phyloP scores from a whole-genome alignment of 2,888 invertebrate species.

The Lacanobia wlatinum region DNA sequence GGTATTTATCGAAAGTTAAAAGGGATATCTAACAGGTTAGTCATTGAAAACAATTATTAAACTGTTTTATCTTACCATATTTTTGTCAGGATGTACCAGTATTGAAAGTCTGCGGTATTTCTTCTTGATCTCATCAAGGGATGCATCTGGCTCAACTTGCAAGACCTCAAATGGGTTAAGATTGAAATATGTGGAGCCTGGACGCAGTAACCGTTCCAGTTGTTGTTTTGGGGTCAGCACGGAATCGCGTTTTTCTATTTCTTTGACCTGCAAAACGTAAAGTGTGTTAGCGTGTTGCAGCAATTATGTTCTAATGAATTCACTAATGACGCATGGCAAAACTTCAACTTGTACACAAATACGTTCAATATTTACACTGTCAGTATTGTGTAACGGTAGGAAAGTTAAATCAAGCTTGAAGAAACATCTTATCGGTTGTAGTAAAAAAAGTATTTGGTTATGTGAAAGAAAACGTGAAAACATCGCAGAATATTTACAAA shows the following conservation, averaged over 20 bases:
- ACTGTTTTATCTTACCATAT: slow-evolving; percentile 88
- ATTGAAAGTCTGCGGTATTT: slow-evolving; percentile 99
- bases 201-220: slow-evolving; percentile 98
- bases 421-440: neutral
- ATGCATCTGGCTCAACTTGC: slow-evolving; percentile 97
- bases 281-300: slow-evolving; percentile 6
- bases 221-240: slow-evolving; percentile 99
- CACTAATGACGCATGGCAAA: slow-evolving; percentile 18
- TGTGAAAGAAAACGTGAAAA: neutral
- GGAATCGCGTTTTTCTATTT: slow-evolving; percentile 99
- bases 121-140: slow-evolving; percentile 98
- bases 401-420: slow-evolving; percentile 12
- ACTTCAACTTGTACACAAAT: slow-evolving; percentile 15
- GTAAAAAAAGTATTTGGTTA: neutral
- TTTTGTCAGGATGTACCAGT: slow-evolving; percentile 99
- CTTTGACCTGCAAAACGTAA: slow-evolving; percentile 95
- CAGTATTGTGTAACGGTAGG: slow-evolving; percentile 24
- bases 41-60: slow-evolving; percentile 19
- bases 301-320: slow-evolving; percentile 12
- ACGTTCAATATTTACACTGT: slow-evolving; percentile 29
- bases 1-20: slow-evolving; percentile 16
- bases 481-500: slow-evolving; percentile 35
- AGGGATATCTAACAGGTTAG: slow-evolving; percentile 25
- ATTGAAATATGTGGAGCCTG: slow-evolving; percentile 99
- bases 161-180: slow-evolving; percentile 98